Conservation (phyloP, 2,888 invertebrate genomes). For the Ecdyonurus torrentis region DNA sequence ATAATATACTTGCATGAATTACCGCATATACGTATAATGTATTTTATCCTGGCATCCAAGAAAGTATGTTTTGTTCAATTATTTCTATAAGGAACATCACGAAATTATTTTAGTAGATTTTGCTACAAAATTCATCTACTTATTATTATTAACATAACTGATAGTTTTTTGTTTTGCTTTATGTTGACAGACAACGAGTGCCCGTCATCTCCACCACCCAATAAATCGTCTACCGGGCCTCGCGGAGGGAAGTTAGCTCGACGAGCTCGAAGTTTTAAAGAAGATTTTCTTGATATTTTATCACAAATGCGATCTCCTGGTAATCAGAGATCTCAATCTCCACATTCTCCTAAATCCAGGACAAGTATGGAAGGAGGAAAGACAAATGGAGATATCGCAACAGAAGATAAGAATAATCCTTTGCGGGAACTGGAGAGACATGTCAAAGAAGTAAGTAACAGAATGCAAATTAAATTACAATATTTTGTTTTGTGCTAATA, state of each 20-base stretch:
- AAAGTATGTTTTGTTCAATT: no score
- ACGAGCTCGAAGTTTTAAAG: conserved; percentile 80
- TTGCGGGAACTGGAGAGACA: conserved; percentile 56
- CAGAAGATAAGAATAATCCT: conserved; percentile 27
- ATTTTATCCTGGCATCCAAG: no score
- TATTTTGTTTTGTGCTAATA: no score
- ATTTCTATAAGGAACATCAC: no score
- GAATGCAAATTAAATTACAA: no score
- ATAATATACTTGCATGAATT: no score
- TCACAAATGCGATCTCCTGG: conserved; percentile 74
- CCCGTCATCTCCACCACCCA: neutral
- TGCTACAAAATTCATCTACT: no score
- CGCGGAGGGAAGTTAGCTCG: conserved; percentile 70
- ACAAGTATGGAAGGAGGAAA: conserved; percentile 30
- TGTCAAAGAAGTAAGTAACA: conserved; percentile 35
- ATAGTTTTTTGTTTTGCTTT: no score
- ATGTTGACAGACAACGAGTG: no score
- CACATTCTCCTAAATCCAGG: conserved; percentile 16
- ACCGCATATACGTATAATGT: no score
- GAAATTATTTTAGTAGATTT: no score
- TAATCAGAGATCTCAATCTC: conserved; percentile 18
- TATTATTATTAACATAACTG: no score
- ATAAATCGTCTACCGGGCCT: neutral
- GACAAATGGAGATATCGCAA: conserved; percentile 23
- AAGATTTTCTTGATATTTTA: conserved; percentile 79